Evolutionary conservation across 2,113 vertebrate species (phyloP).

Genomic region (Poicephalus meyeri): DNA sequence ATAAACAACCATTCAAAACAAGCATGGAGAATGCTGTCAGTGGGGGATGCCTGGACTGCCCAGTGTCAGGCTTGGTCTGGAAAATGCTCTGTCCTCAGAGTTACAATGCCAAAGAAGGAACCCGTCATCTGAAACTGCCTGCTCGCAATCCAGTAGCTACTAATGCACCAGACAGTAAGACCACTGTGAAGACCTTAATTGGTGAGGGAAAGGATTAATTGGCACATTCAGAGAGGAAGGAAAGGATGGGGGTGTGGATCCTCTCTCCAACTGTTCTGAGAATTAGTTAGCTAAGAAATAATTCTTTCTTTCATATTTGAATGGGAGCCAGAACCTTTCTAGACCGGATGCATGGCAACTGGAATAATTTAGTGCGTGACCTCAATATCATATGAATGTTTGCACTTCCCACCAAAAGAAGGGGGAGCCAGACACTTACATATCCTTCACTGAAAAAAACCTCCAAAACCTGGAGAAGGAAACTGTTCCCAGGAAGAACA

Average conservation of each 20-base stretch:
- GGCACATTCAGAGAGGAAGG: conserved; percentile 40
- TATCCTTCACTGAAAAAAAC: background rate
- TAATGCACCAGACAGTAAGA: background rate
- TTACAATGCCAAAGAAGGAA: background rate
- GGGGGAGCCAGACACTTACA: background rate
- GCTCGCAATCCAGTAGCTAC: background rate
- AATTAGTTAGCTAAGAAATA: conserved; percentile 36
- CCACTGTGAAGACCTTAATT: conserved; percentile 30
- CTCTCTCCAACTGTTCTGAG: conserved; percentile 37
- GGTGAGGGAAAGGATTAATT: background rate
- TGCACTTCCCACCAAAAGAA: conserved; percentile 5
- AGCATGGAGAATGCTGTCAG: background rate
- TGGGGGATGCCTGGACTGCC: background rate
- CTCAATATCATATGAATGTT: conserved; percentile 1
- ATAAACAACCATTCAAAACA: conserved; percentile 31
- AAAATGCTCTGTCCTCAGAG: background rate
- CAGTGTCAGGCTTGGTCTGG: background rate
- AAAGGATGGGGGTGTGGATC: conserved; percentile 62
- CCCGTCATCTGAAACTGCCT: background rate
- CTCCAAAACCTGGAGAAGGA: background rate
- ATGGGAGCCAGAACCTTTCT: conserved; percentile 11
- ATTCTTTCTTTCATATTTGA: conserved; percentile 56
- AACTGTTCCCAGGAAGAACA: background rate
- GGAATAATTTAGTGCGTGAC: background rate
- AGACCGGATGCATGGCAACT: conserved; percentile 21